phyloP scores from a whole-genome alignment of 2,888 invertebrate species.

The Heliconius ismenius region DNA sequence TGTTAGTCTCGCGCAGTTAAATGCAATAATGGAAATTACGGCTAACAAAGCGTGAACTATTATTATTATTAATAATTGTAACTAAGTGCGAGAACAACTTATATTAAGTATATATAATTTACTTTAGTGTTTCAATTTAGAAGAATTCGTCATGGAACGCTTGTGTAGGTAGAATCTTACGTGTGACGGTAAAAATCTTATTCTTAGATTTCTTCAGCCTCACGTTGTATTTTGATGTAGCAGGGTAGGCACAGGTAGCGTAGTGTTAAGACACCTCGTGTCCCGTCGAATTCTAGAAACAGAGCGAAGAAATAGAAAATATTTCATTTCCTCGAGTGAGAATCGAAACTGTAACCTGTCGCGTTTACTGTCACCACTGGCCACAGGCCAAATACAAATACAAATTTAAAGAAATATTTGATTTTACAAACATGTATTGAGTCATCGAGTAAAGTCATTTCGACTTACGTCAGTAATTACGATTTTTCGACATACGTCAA shows the following conservation, averaged over 20 bases:
- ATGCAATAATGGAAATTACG: conserved; percentile 28
- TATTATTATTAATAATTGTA: conserved; percentile 1
- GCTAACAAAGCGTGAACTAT: conserved; percentile 17
- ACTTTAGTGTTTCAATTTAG: conserved; percentile 5
- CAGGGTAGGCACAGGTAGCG: not conserved
- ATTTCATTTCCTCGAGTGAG: too few relatives aligned
- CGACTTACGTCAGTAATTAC: too few relatives aligned
- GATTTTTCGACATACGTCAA: too few relatives aligned
- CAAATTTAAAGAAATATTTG: too few relatives aligned
- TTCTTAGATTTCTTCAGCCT: not conserved
- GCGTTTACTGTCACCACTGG: too few relatives aligned
- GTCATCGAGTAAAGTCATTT: too few relatives aligned
- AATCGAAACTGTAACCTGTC: too few relatives aligned
- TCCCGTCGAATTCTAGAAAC: not conserved
- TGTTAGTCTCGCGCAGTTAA: conserved; percentile 29
- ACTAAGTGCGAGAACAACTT: not conserved
- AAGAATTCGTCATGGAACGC: not conserved
- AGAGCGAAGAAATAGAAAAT: too few relatives aligned
- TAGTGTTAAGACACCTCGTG: not conserved
- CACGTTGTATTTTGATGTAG: not conserved
- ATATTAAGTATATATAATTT: not conserved
- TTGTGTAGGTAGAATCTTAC: not conserved
- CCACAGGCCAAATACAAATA: too few relatives aligned
- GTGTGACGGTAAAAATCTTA: not conserved
- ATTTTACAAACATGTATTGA: too few relatives aligned